phyloP scores from a whole-genome alignment of 1,140 invertebrate genomes.

The Musca domestica region DNA sequence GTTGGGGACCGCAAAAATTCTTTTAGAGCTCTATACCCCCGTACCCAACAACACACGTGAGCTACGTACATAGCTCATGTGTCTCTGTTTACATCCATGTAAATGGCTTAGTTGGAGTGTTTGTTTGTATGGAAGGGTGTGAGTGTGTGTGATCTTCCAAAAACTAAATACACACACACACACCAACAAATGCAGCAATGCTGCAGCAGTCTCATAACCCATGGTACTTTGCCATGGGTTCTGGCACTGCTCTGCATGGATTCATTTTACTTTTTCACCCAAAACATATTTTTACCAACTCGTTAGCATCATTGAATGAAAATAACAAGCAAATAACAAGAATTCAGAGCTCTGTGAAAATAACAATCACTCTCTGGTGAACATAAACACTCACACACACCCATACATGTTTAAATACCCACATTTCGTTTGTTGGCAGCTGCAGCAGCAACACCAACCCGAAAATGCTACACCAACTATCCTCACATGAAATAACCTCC shows the following conservation, averaged over 20 bases:
- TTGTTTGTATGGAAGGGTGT: too few relatives aligned
- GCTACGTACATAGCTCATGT: too few relatives aligned
- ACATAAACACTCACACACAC: background rate
- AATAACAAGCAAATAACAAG: slow-evolving; percentile 20
- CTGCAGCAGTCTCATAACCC: too few relatives aligned
- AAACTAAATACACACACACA: too few relatives aligned
- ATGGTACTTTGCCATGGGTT: too few relatives aligned
- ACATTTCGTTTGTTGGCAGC: background rate
- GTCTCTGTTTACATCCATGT: too few relatives aligned
- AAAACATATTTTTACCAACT: slow-evolving; percentile 14
- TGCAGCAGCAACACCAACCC: background rate
- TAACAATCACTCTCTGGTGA: background rate
- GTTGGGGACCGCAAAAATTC: background rate
- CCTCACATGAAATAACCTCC: background rate
- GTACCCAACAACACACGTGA: too few relatives aligned
- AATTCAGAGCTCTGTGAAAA: background rate
- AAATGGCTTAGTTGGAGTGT: too few relatives aligned
- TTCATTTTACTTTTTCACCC: background rate
- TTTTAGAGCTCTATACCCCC: too few relatives aligned
- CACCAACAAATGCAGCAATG: too few relatives aligned
- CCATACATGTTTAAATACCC: background rate
- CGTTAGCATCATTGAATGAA: slow-evolving; percentile 17
- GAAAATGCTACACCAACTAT: background rate
- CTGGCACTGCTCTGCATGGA: background rate
- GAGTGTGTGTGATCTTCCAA: too few relatives aligned